Base-by-base conservation (phyloP, 2,113 vertebrate species). In the Odobenus rosmarus region DNA sequence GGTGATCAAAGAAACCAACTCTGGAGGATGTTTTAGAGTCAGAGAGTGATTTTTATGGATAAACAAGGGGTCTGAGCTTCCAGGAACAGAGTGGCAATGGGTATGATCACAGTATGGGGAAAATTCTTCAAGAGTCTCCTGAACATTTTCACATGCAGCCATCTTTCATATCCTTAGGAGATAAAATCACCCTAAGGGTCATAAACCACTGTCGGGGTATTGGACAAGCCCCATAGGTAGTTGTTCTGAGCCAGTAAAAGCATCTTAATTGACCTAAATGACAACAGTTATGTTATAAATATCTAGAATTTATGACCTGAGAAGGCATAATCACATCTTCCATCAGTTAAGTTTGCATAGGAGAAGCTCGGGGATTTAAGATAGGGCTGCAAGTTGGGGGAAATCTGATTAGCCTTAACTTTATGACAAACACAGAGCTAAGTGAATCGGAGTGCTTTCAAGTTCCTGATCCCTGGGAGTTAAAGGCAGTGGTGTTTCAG, bases 211-310 rank as follows among this genome's bases (percentile, higher is more conserved):
- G 87, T 97, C 97, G 97, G 90, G 91, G 92, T 97, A 98, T 97
- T 98, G 98, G 91, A 88, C 91, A 97, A 97, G 86, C 96, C 95
- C 96, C 96, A 67, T 53, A 97, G 92, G 96, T 94, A 92, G 46
- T 95, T 96, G 94, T 97, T 98, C 96, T 39, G 88, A 98, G 97
- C 94, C 64, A 97, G 82, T 98, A 92, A 93, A 97, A 97, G 64
- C 98, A 97, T 98, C 97, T 98, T 98, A 97, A 96, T 98, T 98
- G 96, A 97, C 96, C 88, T 98, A 98, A 98, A 97, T 96, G 97
- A 98, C 96, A 98, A 97, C 96, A 97, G 97, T 97, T 97, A 96
- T 95, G 96, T 98, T 97, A 97, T 98, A 98, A 98, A 98, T 98
- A 98, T 92, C 39, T 96, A 97, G 97, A 97, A 98, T 98, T 98